Base-by-base conservation (phyloP, 2,888 invertebrate species). In the Spodoptera exigua region DNA sequence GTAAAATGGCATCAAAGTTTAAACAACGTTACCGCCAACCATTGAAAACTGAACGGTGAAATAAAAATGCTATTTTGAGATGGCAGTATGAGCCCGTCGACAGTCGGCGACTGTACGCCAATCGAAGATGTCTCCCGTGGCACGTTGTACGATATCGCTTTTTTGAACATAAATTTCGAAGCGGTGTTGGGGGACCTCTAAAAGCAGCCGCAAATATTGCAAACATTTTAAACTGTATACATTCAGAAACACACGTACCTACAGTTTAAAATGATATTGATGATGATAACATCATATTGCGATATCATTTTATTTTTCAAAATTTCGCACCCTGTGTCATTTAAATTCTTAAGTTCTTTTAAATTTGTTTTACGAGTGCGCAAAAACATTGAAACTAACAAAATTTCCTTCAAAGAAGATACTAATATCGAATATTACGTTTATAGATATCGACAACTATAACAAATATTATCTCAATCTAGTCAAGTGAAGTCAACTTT, bases 401-500 rank as follows among this genome's bases (percentile, higher is more conserved):
- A 27, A 40, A 18, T 27, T 13, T 27, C 9, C 27, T 27, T 27
- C 27, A 5, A 27, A 9, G 27, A 7, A 27, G 27, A 27, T 27
- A 27, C 5, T 9, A 3, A 3, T 18, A 27, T 1, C 27, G 9
- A 27, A 37, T 48, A 21, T 34, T 21, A 18, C 18, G 37, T 37
- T 43, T 12, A 21, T 7, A 21, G 16, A 16, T 34, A 32, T 18
- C 5, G 3, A 16, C 37, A 44, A 43, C 5, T 9, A 48, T 16
- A 49, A 21, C 36, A 18, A 43, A 16, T 63, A 43, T n/a, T 32
- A 13, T 37, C 1, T 41, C 16, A n/a, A 5, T 32, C 12, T 41
- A 16, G 16, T 39, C 37, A 27, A n/a, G 7, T 45, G 36, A 49
- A 46, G 59, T 59, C 53, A 51, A 49, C 32, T 37, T 44, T 34